Evolutionary conservation across 2,888 invertebrate species (phyloP).

Genomic region (Melinaea menophilus): DNA sequence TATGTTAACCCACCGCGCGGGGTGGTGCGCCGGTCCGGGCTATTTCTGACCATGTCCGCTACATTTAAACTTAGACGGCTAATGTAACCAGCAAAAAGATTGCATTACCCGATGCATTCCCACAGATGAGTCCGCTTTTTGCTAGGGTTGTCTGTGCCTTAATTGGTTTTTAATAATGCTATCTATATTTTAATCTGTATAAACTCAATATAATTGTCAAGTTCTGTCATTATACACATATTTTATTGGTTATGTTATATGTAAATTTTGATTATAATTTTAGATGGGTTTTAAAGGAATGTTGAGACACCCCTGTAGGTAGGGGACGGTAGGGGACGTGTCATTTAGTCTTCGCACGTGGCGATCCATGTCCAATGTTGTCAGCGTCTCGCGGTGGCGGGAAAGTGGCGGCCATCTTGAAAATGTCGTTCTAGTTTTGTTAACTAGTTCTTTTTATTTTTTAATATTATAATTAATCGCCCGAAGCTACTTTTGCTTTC

Average conservation of each 20-base stretch:
- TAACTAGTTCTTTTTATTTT: conserved; percentile 22
- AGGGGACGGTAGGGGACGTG: conserved; percentile 23
- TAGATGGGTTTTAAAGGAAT: conserved; percentile 4
- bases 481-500: conserved; percentile 18
- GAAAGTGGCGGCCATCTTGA: conserved; percentile 61
- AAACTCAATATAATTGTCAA: not conserved
- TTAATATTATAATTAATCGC: conserved; percentile 16
- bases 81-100: conserved; percentile 60
- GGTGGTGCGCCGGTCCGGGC: conserved; percentile 37
- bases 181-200: conserved; percentile 17
- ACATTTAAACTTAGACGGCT: conserved; percentile 43
- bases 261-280: conserved; percentile 3
- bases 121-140: conserved; percentile 60
- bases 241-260: conserved; percentile 2
- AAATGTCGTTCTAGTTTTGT: conserved; percentile 55
- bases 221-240: not conserved
- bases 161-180: conserved; percentile 38
- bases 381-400: conserved; percentile 51
- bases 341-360: conserved; percentile 53
- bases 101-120: conserved; percentile 65
- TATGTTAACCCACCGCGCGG: conserved; percentile 36
- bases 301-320: conserved; percentile 23
- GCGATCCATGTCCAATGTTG: conserved; percentile 50
- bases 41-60: conserved; percentile 41
- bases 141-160: conserved; percentile 36